phyloP scores from a whole-genome alignment of 2,797 vertebrate species.

The Urophycis tenuis region DNA sequence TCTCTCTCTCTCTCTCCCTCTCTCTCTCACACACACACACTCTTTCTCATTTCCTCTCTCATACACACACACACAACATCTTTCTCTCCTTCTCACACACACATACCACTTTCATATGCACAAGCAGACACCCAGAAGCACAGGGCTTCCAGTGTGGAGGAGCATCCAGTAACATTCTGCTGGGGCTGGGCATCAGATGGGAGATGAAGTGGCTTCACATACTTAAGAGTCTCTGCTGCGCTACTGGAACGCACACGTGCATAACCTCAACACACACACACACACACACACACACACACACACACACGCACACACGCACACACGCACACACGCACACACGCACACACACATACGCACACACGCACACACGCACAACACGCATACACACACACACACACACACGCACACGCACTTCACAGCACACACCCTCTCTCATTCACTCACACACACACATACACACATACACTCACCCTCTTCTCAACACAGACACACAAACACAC shows the following conservation, averaged over 20 bases:
- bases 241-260: background rate
- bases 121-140: background rate
- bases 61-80: background rate
- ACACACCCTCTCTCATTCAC: too few relatives aligned
- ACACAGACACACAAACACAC: too few relatives aligned
- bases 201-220: background rate
- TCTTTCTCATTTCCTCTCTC: too few relatives aligned
- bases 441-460: too few relatives aligned
- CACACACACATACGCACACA: background rate
- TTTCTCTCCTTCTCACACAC: background rate
- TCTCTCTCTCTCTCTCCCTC: background rate
- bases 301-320: background rate
- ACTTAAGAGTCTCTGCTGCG: background rate
- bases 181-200: slow-evolving; percentile 1
- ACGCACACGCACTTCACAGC: background rate
- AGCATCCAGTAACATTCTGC: slow-evolving; percentile 4
- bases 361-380: background rate
- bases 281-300: slow-evolving; percentile 3
- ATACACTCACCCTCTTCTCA: too few relatives aligned
- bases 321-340: too few relatives aligned
- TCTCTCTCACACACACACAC: too few relatives aligned
- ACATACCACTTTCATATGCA: background rate
- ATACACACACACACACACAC: background rate
- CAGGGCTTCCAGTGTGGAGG: background rate
- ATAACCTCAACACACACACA: background rate